Conservation (phyloP, 2,888 invertebrate species). For the Bursaphelenchus okinawaensis region DNA sequence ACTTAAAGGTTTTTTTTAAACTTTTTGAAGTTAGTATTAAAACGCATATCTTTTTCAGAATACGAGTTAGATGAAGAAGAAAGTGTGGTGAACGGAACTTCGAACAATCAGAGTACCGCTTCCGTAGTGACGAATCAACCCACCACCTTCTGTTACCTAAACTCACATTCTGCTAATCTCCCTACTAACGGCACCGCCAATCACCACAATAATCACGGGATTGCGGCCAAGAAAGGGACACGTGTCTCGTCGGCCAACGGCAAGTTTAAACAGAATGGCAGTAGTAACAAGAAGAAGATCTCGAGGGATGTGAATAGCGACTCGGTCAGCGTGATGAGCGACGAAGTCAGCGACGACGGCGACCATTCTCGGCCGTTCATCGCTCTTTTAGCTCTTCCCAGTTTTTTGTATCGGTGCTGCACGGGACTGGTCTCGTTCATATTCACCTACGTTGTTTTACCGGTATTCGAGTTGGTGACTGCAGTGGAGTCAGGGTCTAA, state of each 20-base stretch:
- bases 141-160: background rate
- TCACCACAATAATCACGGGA: background rate
- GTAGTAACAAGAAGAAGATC: background rate
- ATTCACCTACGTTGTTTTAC: background rate
- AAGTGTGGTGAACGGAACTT: background rate
- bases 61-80: conserved; percentile 10
- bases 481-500: background rate
- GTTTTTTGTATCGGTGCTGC: background rate
- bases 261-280: background rate
- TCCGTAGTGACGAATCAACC: conserved; percentile 10
- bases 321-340: background rate
- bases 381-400: background rate
- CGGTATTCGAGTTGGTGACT: background rate
- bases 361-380: background rate
- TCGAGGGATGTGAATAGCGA: background rate
- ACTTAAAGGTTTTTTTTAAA: background rate
- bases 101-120: background rate
- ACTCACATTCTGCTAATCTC: background rate
- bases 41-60: background rate
- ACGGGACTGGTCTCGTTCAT: background rate
- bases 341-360: background rate
- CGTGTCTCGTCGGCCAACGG: background rate
- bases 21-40: background rate
- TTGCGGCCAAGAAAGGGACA: background rate
- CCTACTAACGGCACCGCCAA: background rate